Conservation (phyloP, 2,113 vertebrate genomes). For the Cygnus atratus region DNA sequence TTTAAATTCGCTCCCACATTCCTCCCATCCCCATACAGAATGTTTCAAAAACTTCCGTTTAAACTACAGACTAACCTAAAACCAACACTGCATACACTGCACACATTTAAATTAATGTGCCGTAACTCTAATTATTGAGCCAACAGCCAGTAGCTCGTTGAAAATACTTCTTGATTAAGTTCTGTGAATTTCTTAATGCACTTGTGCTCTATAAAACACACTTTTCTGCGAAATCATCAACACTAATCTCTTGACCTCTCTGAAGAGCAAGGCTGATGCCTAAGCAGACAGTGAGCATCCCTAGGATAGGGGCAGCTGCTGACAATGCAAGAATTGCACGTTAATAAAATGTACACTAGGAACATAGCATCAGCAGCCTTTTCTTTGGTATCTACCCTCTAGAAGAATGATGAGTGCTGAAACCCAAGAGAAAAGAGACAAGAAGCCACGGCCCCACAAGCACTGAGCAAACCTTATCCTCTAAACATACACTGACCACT, state of each 20-base stretch:
- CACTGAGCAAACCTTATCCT: neutral
- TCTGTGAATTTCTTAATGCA: neutral
- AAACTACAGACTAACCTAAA: neutral
- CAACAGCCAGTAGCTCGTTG: neutral
- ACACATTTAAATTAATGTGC: neutral
- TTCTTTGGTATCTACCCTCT: neutral
- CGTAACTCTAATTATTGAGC: neutral
- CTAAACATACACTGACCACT: neutral
- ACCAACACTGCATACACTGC: neutral
- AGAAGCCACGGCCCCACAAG: accelerated
- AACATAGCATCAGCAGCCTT: neutral
- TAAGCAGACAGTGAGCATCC: neutral
- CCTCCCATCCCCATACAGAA: neutral
- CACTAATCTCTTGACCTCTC: neutral
- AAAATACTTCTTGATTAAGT: neutral
- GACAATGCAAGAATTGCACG: neutral
- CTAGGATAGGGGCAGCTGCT: neutral
- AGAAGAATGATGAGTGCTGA: neutral
- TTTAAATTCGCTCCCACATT: neutral
- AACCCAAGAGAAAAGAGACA: neutral
- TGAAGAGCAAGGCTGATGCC: neutral
- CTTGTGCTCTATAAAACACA: neutral
- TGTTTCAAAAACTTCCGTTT: neutral
- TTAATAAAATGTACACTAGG: neutral
- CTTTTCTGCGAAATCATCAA: neutral